A percentile compares a stretch with the other conserved stretches of the same genome.
phyloP scores from a whole-genome alignment of 1,140 invertebrate genomes.

The Hyphantria cunea region DNA sequence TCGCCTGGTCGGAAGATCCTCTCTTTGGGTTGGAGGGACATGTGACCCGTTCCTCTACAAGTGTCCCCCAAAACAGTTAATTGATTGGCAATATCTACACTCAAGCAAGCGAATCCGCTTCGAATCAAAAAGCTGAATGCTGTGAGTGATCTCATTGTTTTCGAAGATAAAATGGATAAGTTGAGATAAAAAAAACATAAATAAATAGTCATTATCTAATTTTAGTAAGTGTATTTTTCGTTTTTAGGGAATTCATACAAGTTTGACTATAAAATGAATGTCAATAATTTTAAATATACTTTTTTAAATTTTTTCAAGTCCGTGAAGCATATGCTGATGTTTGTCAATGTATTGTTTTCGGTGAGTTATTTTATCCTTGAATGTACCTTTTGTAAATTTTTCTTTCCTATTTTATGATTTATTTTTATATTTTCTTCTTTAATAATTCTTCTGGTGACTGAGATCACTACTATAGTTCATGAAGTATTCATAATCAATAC shows the following conservation, averaged over 20 bases:
- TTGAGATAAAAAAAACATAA: constrained; percentile 71
- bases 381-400: too few species aligned
- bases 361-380: constrained; percentile 43
- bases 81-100: too few species aligned
- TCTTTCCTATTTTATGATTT: too few species aligned
- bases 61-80: too few species aligned
- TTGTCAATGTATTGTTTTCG: constrained; percentile 62
- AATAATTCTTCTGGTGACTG: too few species aligned
- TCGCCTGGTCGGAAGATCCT: too few species aligned
- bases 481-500: too few species aligned
- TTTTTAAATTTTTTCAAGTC: constrained; percentile 67
- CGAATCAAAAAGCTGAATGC: constrained; percentile 12
- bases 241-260: constrained; percentile 27
- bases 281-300: constrained; percentile 39
- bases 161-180: constrained; percentile 58
- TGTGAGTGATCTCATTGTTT: constrained; percentile 26
- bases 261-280: constrained; percentile 21
- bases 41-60: too few species aligned
- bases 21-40: too few species aligned
- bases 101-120: too few species aligned
- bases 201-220: constrained; percentile 54
- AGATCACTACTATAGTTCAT: too few species aligned
- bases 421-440: too few species aligned
- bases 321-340: constrained; percentile 59
- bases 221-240: constrained; percentile 50